Evolutionary conservation across 1,140 invertebrate species (phyloP), one percentile per base, ranked within the genome.

Genomic region (Drosophila kurseongensis): DNA sequence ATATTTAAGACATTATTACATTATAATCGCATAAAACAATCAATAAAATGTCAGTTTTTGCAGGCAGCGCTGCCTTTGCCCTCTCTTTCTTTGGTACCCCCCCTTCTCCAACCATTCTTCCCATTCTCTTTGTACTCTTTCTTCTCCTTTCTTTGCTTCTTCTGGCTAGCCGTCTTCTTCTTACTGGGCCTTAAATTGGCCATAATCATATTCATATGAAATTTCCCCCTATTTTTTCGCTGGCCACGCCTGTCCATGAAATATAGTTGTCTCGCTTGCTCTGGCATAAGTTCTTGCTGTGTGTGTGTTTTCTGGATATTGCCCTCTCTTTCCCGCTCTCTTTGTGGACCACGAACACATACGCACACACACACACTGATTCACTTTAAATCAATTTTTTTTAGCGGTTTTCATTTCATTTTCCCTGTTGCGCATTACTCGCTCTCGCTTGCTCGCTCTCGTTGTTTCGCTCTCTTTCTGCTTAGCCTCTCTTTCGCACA

Each of bases 1-100:
- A 86, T 90, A 89, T 89, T 89, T 80, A 90, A 90, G 80, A 84
- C 83, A 91, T 91, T 91, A 91, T 88, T 91, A 91, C 83, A 91
- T 91, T 91, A 91, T 88, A 84, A 91, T 88, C 89, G 80, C 88
- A 91, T 91, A 91, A 91, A 91, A 91, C 89, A 91, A 91, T 91
- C 89, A 91, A 91, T 91, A 89, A 89, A 89, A 89, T 84, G 80
- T 89, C 84, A 75, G 77, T 75, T 76, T 40, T 82, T 52, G 59
- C 83, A 13, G 40, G 35, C 73, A 68, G 74, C 73, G 71, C 71
- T 62, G 67, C 71, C 23, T 9, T 16, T 35, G 27, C 40, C 29
- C 41, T 38, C 56, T 47, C 29, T 58, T 29, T 10, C 40, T 14
- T 13, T 29, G 6, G 8, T 1, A 7, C 7, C 13, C 16, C 4